These are phyloP conservation scores for Scomberomorus guttatus DNA, from an alignment of 2,797 vertebrate species.

Conservation along the genomic window DNA sequence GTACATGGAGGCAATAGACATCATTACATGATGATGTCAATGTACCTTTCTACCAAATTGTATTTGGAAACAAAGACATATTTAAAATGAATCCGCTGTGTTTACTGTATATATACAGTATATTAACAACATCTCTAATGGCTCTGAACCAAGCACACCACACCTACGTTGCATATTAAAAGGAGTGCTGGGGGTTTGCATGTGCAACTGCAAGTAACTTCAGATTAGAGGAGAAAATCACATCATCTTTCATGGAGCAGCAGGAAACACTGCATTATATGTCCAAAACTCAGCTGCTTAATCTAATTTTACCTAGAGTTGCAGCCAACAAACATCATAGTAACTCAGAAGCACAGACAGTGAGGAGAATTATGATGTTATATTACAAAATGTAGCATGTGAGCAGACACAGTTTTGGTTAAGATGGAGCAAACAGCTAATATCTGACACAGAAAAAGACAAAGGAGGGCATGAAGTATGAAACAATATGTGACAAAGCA, in stretches of 20 bases:
- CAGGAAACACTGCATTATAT: conserved; percentile 41
- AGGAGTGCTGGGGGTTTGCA: background rate
- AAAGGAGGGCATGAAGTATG: background rate
- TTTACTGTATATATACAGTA: too few relatives aligned
- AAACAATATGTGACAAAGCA: too few relatives aligned
- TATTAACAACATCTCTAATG: background rate
- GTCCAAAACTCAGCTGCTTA: conserved; percentile 36
- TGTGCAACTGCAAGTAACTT: conserved; percentile 6
- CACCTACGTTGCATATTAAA: background rate
- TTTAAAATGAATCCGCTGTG: too few relatives aligned
- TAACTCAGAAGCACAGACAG: conserved; percentile 20
- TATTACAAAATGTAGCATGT: conserved; percentile 15
- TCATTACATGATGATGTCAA: too few relatives aligned
- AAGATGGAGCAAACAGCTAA: background rate
- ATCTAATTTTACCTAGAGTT: conserved; percentile 42
- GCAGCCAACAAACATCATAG: conserved; percentile 36
- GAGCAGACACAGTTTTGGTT: conserved; percentile 6
- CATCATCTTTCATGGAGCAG: conserved; percentile 45
- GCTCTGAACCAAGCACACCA: background rate
- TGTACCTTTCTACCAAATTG: too few relatives aligned
- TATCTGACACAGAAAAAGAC: background rate
- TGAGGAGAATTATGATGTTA: conserved; percentile 18
- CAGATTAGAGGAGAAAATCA: conserved; percentile 41
- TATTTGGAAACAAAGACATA: too few relatives aligned
- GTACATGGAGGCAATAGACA: too few relatives aligned